phyloP scores from a whole-genome alignment of 1,140 invertebrate genomes.

The Drosophila bipectinata region DNA sequence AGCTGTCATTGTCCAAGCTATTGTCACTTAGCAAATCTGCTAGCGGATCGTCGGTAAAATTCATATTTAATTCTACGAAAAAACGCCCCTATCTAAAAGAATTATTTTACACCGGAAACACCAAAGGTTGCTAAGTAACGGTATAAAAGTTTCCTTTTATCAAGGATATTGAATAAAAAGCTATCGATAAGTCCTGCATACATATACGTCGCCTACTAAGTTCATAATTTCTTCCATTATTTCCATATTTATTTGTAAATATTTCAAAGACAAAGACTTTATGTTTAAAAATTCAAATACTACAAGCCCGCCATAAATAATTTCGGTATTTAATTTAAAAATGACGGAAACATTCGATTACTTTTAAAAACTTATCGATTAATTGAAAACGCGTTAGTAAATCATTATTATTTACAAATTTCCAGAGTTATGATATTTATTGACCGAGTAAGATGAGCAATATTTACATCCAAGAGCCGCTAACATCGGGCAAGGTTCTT shows the following conservation, averaged over 20 bases:
- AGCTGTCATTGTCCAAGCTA: slow-evolving; percentile 85
- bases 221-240: no score
- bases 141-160: slow-evolving; percentile 9
- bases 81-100: neutral
- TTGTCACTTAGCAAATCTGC: slow-evolving; percentile 84
- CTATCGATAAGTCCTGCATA: neutral
- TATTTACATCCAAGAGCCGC: slow-evolving; percentile 98
- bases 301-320: no score
- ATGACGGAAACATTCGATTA: no score
- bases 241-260: no score
- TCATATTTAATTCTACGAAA: slow-evolving; percentile 40
- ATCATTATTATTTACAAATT: neutral
- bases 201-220: no score
- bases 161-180: neutral
- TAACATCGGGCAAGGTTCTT: slow-evolving; percentile 96
- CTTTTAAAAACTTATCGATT: neutral
- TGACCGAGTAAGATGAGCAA: slow-evolving; percentile 90
- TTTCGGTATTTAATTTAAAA: no score
- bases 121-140: slow-evolving; percentile 63
- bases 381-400: neutral
- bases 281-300: no score
- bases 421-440: slow-evolving; percentile 1
- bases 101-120: slow-evolving; percentile 9
- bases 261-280: no score
- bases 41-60: slow-evolving; percentile 83